A percentile compares a stretch with the other conserved stretches of the same genome.
Conservation (phyloP, 2,113 vertebrate species). For the Lamprologus callipterus region DNA sequence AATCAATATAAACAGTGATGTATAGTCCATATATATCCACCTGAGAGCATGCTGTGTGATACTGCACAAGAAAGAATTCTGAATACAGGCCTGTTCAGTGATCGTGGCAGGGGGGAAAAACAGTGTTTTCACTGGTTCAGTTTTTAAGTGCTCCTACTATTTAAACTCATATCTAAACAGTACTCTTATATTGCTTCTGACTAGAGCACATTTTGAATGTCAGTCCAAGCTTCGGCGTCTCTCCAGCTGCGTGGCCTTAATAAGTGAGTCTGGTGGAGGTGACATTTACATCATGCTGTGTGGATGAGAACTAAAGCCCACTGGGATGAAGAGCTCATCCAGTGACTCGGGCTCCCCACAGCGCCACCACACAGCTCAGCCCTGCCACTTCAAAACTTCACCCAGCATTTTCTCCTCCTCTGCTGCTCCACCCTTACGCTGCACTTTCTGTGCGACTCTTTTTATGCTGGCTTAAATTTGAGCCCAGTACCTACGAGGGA, state of each 20-base stretch:
- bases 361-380: neutral
- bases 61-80: neutral
- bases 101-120: neutral
- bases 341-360: neutral
- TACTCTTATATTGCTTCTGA: neutral
- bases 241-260: conserved; percentile 26
- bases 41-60: neutral
- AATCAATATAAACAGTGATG: conserved; percentile 52
- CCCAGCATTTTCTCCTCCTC: neutral
- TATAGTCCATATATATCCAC: conserved; percentile 15
- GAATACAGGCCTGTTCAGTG: neutral
- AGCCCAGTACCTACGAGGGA: neutral
- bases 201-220: neutral
- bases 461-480: neutral
- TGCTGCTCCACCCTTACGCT: neutral
- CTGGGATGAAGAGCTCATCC: conserved; percentile 42
- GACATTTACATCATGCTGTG: conserved; percentile 53
- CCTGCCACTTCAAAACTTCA: neutral
- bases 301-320: conserved; percentile 27
- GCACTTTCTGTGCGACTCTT: neutral
- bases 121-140: neutral
- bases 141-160: neutral
- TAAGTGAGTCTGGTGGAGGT: conserved; percentile 27
- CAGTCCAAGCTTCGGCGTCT: neutral
- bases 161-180: neutral